These are phyloP conservation scores for Diarsia rubi DNA, from an alignment of 2,888 invertebrate species.

Conservation along the genomic window DNA sequence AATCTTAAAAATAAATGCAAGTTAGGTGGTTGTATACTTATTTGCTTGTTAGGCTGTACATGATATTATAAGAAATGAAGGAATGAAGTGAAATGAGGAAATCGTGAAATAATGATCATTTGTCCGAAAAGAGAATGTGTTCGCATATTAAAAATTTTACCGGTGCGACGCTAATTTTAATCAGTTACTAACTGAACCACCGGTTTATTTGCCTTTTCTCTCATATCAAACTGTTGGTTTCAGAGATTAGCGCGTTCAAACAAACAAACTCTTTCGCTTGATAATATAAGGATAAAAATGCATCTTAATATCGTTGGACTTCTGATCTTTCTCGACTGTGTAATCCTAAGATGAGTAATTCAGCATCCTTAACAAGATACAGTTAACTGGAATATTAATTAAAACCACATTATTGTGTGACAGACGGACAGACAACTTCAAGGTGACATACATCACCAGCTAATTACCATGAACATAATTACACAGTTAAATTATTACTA, in stretches of 20 bases:
- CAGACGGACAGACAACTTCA: neutral
- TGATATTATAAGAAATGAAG: too few species aligned
- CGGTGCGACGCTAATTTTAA: neutral
- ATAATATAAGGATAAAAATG: too few species aligned
- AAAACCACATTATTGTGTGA: slow-evolving; percentile 7
- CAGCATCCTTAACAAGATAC: neutral
- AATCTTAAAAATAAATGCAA: too few species aligned
- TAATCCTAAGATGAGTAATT: slow-evolving; percentile 2
- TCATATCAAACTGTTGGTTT: neutral
- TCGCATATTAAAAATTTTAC: neutral
- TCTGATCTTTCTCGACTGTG: slow-evolving; percentile 2
- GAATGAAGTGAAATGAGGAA: slow-evolving; percentile 32
- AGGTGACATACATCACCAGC: neutral
- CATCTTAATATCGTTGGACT: neutral
- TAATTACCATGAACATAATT: slow-evolving; percentile 11
- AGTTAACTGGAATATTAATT: slow-evolving; percentile 20
- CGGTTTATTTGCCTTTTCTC: neutral
- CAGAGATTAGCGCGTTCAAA: neutral
- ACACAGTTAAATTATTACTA: neutral
- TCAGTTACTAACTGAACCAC: neutral
- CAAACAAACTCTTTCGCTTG: neutral
- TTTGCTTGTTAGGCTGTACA: too few species aligned
- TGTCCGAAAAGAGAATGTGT: neutral
- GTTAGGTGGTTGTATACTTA: too few species aligned
- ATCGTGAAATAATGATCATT: neutral